Conservation (phyloP, 1,140 invertebrate species). For the Adoxophyes honmai region DNA sequence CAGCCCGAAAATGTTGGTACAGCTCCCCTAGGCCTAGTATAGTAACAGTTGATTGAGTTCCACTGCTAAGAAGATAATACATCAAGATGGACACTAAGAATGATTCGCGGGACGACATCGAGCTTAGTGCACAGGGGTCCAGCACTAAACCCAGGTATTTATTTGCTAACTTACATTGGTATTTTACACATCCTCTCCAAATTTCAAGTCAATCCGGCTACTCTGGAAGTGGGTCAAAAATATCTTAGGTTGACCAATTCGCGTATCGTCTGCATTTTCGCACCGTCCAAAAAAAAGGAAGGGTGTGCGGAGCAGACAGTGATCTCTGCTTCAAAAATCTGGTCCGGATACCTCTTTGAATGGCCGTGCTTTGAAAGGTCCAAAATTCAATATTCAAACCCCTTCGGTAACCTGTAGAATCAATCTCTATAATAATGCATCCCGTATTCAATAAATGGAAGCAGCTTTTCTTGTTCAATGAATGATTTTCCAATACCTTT, state of each 20-base stretch:
- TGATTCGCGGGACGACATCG: constrained; percentile 60
- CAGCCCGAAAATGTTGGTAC: constrained; percentile 59
- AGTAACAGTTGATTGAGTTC: constrained; percentile 23
- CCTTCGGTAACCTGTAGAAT: not conserved
- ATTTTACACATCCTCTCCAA: not conserved
- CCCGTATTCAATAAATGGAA: no score
- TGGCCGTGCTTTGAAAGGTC: no score
- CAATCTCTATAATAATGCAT: not conserved
- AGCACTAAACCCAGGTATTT: constrained; percentile 55
- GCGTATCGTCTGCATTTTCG: no score
- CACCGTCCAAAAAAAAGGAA: no score
- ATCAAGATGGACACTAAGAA: constrained; percentile 60
- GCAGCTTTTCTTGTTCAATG: no score
- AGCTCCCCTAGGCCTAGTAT: constrained; percentile 39
- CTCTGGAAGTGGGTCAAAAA: not conserved
- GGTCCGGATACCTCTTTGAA: no score
- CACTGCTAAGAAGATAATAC: constrained; percentile 21
- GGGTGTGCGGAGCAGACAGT: no score
- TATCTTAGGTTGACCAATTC: no score
- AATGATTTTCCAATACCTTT: no score
- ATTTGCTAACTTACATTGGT: not conserved
- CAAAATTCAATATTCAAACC: not conserved
- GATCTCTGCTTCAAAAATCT: no score
- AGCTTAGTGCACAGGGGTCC: constrained; percentile 58
- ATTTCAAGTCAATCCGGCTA: not conserved